Conservation (phyloP, 2,797 vertebrate species). For the Paramormyrops hopkinsi region DNA sequence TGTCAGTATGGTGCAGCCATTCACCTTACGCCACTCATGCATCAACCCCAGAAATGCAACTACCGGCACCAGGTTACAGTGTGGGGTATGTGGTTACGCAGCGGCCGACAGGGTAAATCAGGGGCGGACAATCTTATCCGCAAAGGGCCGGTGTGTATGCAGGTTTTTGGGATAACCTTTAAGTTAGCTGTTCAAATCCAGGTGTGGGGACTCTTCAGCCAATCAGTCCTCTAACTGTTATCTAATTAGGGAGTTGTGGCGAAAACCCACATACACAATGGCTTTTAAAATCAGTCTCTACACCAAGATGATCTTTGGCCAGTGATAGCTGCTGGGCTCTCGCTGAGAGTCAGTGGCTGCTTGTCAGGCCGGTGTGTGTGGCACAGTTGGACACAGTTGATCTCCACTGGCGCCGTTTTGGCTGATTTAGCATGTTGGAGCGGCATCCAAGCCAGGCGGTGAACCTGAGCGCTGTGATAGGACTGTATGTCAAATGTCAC, state of each 20-base stretch:
- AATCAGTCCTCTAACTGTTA: neutral
- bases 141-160: neutral
- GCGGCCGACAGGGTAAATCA: neutral
- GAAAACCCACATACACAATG: neutral
- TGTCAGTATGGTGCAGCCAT: neutral
- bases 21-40: neutral
- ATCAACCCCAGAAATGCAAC: neutral
- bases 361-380: neutral
- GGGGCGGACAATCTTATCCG: neutral
- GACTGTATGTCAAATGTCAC: neutral
- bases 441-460: neutral
- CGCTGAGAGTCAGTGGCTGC: neutral
- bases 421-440: neutral
- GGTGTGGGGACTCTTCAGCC: neutral
- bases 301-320: neutral
- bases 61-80: neutral
- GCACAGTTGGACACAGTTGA: neutral
- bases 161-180: neutral
- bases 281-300: neutral
- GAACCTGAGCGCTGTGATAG: neutral
- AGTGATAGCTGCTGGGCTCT: neutral
- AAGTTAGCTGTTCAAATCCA: neutral
- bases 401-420: neutral
- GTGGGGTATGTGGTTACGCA: neutral
- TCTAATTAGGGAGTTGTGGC: neutral